Percentiles rank a stretch among this genome's conserved stretches.
phyloP scores from a whole-genome alignment of 2,888 invertebrate genomes.

The Geophilus truncorum region DNA sequence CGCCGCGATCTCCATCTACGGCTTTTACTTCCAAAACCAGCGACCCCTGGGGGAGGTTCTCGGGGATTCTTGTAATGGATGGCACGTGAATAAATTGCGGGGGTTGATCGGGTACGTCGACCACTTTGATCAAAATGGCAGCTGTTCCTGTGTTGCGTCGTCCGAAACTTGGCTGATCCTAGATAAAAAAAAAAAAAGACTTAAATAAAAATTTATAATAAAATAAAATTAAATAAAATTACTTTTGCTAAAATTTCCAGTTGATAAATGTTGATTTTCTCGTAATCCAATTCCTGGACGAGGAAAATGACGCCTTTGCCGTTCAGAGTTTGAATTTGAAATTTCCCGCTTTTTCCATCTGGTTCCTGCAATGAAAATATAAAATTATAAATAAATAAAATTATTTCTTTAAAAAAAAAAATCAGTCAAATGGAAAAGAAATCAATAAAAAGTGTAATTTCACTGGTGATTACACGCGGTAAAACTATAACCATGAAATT shows the following conservation, averaged over 20 bases:
- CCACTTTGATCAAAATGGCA: conserved; percentile 75
- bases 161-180: conserved; percentile 37
- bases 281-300: conserved; percentile 73
- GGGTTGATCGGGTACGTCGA: conserved; percentile 86
- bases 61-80: conserved; percentile 79
- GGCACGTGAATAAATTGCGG: conserved; percentile 83
- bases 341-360: conserved; percentile 69
- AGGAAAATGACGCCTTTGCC: conserved; percentile 79
- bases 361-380: conserved; percentile 49
- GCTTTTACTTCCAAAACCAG: conserved; percentile 63
- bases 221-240: no score
- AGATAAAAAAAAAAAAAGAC: no score
- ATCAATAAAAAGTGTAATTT: background rate
- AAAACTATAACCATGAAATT: background rate
- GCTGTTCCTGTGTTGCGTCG: conserved; percentile 75
- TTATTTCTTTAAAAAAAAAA: no score
- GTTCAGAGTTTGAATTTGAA: conserved; percentile 73
- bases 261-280: conserved; percentile 79
- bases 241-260: conserved; percentile 48
- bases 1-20: conserved; percentile 84
- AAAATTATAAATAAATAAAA: no score
- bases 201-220: background rate
- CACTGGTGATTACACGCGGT: background rate
- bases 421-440: no score
- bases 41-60: conserved; percentile 64